Percentiles rank a stretch among this genome's conserved stretches.
These are phyloP conservation scores for Villa cingulata DNA, from an alignment of 2,888 invertebrate species.

Conservation along the genomic window DNA sequence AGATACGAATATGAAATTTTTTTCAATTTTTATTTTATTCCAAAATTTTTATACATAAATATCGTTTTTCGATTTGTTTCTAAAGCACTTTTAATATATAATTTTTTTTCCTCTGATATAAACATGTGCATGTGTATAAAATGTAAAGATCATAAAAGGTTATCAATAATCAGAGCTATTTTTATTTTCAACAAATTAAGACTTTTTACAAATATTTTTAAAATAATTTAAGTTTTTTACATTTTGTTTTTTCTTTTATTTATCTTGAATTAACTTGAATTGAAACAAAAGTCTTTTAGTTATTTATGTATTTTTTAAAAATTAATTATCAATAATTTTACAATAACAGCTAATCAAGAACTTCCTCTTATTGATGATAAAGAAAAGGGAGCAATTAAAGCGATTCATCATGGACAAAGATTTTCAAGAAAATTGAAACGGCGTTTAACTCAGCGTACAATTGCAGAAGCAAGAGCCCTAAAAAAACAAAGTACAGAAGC, in stretches of 20 bases:
- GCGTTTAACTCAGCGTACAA: constrained; percentile 59
- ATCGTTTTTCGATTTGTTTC: no score
- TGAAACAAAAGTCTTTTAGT: neutral
- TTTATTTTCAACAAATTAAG: neutral
- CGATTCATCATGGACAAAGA: constrained; percentile 64
- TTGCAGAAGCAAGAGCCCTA: constrained; percentile 66
- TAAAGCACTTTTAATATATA: no score
- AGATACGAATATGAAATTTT: no score
- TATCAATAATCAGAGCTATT: neutral
- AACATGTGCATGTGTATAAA: no score
- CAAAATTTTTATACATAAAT: no score
- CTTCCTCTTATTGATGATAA: constrained; percentile 5
- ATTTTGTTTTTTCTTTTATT: no score
- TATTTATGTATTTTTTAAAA: neutral
- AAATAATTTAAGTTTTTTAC: no score
- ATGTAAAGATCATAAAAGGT: neutral
- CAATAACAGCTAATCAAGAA: neutral
- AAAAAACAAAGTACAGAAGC: constrained; percentile 63
- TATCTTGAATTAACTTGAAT: neutral
- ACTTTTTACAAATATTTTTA: neutral
- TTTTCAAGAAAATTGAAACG: constrained; percentile 64
- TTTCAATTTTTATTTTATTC: no score
- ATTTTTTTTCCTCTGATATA: no score
- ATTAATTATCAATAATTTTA: neutral
- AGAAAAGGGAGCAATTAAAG: constrained; percentile 47